phyloP scores from a whole-genome alignment of 2,797 vertebrate species.

The Spatula versicolor region DNA sequence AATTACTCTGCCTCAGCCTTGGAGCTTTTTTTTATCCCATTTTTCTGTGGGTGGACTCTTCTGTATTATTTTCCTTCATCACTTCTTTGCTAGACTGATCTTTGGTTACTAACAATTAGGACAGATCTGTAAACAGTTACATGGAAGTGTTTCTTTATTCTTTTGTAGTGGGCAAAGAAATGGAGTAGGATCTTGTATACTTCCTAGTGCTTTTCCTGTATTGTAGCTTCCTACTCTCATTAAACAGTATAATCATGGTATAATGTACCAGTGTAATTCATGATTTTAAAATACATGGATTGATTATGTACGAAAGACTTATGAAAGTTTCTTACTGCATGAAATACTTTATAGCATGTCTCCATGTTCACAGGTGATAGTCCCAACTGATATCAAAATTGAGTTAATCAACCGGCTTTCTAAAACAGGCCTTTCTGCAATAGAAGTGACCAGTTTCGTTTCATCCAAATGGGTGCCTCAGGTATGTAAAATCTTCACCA shows the following conservation, averaged over 20 bases:
- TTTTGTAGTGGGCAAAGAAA: background rate
- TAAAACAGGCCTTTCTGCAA: slow-evolving; percentile 88
- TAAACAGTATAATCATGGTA: background rate
- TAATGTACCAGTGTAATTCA: background rate
- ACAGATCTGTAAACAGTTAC: background rate
- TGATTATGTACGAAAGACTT: background rate
- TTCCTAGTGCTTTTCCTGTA: background rate
- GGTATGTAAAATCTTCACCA: slow-evolving; percentile 79
- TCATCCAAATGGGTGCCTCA: slow-evolving; percentile 96
- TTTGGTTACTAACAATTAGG: background rate
- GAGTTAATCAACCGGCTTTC: slow-evolving; percentile 94
- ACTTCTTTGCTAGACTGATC: background rate
- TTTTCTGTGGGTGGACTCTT: background rate
- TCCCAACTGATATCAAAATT: slow-evolving; percentile 92
- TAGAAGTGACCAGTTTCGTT: slow-evolving; percentile 96
- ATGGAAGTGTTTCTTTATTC: background rate
- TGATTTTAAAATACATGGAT: background rate
- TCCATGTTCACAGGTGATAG: slow-evolving; percentile 84
- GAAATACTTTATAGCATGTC: background rate
- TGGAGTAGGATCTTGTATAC: background rate
- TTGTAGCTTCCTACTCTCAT: background rate
- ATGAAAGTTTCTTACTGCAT: background rate
- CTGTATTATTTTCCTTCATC: background rate
- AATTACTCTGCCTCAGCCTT: background rate
- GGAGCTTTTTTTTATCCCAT: background rate